Conservation (phyloP, 2,888 invertebrate species). For the Anthoptus insignis region DNA sequence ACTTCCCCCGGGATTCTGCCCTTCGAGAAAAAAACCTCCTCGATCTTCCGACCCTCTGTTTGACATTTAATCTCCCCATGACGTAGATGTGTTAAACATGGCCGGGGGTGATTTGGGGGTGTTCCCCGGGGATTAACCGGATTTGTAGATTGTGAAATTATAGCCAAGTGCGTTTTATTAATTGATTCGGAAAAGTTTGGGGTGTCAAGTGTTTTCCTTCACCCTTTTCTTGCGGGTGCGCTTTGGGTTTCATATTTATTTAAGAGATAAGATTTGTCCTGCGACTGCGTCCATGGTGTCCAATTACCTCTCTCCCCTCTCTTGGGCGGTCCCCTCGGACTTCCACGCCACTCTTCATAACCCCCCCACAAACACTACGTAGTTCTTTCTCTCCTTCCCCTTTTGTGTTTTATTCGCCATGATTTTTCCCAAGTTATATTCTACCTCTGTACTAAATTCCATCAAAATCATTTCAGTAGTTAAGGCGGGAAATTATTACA, state of each 20-base stretch:
- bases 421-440: too few species aligned
- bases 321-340: too few species aligned
- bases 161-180: constrained; percentile 43
- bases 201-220: constrained; percentile 26
- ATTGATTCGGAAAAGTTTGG: constrained; percentile 35
- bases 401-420: too few species aligned
- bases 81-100: constrained; percentile 58
- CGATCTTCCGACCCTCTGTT: constrained; percentile 62
- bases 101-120: constrained; percentile 54
- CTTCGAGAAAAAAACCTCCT: constrained; percentile 63
- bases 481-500: too few species aligned
- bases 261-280: too few species aligned
- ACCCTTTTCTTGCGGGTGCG: constrained; percentile 14
- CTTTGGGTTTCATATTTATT: background rate
- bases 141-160: constrained; percentile 48
- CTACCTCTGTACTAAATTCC: too few species aligned
- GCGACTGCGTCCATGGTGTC: too few species aligned
- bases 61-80: constrained; percentile 75
- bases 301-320: too few species aligned
- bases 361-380: too few species aligned
- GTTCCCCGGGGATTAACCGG: constrained; percentile 61
- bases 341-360: too few species aligned
- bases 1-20: constrained; percentile 54
- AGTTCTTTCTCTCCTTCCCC: too few species aligned
- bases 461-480: too few species aligned